These are phyloP conservation scores for Taenaris catops DNA, from an alignment of 2,888 invertebrate genomes.

Conservation along the genomic window DNA sequence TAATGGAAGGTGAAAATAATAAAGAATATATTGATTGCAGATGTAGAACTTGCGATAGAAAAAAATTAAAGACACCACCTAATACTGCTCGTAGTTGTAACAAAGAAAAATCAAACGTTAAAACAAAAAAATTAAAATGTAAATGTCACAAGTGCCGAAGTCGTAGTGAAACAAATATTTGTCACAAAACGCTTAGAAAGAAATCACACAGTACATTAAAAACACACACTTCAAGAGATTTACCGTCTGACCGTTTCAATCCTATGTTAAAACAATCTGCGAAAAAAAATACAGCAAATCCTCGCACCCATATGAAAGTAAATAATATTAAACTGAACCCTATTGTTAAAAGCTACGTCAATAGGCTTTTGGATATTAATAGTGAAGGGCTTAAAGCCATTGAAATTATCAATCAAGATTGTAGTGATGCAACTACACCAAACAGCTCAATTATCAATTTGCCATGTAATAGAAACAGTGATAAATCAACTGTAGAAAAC, in stretches of 20 bases:
- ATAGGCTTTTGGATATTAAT: conserved; percentile 55
- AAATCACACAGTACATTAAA: conserved; percentile 7
- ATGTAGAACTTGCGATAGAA: conserved; percentile 27
- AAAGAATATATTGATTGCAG: conserved; percentile 29
- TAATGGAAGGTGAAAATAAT: conserved; percentile 24
- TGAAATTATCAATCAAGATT: conserved; percentile 62
- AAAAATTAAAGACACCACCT: conserved; percentile 37
- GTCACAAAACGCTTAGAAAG: conserved; percentile 16
- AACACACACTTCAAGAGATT: conserved; percentile 12
- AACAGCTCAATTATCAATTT: conserved; percentile 65
- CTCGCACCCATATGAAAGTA: conserved; percentile 7
- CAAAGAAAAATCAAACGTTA: conserved; percentile 16
- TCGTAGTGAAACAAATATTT: conserved; percentile 20
- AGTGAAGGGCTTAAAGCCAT: conserved; percentile 57
- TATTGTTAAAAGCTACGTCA: conserved; percentile 57
- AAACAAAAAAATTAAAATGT: conserved; percentile 17
- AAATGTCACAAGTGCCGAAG: conserved; percentile 28
- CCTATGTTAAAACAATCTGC: neutral
- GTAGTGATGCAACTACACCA: conserved; percentile 67
- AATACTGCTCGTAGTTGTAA: conserved; percentile 37
- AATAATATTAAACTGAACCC: conserved; percentile 41
- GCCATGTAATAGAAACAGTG: conserved; percentile 41
- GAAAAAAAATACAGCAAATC: conserved; percentile 5
- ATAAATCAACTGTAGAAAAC: conserved; percentile 31
- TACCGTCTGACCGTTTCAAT: conserved; percentile 6